phyloP scores from a whole-genome alignment of 2,797 vertebrate species.

The Takifugu rubripes region DNA sequence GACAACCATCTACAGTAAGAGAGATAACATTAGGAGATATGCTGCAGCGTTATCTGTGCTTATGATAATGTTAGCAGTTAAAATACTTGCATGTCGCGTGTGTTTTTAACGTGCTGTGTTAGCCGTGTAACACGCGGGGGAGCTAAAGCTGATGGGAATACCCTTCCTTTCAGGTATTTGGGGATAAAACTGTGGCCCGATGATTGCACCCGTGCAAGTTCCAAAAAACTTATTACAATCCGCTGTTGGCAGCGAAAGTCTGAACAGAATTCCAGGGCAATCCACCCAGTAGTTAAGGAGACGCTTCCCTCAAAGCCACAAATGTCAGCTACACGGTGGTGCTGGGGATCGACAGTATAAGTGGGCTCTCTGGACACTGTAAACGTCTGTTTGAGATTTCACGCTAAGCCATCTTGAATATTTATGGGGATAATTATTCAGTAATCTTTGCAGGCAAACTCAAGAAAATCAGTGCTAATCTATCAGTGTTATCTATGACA shows the following conservation, averaged over 20 bases:
- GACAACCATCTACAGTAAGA: slow-evolving; percentile 13
- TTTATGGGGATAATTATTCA: no score
- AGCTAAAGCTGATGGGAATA: slow-evolving; percentile 3
- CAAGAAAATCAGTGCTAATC: slow-evolving; percentile 14
- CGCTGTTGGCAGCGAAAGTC: neutral
- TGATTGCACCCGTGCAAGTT: slow-evolving; percentile 1
- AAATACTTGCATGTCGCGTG: no score
- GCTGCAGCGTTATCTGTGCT: neutral
- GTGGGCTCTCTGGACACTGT: neutral
- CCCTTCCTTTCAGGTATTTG: neutral
- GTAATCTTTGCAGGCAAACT: no score
- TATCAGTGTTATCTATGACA: no score
- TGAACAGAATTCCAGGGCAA: neutral
- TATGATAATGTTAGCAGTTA: slow-evolving; percentile 1
- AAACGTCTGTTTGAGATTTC: neutral
- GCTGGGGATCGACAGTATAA: neutral
- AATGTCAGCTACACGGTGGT: neutral
- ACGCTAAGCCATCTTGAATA: no score
- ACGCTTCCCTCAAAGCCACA: slow-evolving; percentile 2
- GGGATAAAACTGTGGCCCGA: neutral
- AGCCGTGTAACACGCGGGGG: neutral
- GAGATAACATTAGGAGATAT: slow-evolving; percentile 5
- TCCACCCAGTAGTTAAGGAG: neutral
- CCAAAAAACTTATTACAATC: slow-evolving; percentile 1
- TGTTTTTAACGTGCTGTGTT: neutral